Evolutionary conservation across 2,797 vertebrate genomes (phyloP).

Genomic region (Allobates femoralis): DNA sequence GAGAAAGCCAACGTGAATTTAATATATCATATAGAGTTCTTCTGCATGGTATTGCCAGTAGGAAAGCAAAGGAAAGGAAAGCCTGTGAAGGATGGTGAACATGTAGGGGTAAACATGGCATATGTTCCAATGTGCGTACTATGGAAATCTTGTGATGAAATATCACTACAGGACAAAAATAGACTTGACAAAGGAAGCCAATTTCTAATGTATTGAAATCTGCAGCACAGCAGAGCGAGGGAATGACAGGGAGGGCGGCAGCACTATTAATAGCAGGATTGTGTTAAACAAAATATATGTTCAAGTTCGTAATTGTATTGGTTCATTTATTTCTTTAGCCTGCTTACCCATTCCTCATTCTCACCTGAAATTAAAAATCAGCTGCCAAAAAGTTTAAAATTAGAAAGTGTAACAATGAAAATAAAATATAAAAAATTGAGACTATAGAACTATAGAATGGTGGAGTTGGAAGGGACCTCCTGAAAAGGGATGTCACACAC

Average conservation of each 20-base stretch:
- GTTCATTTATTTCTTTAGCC: conserved; percentile 16
- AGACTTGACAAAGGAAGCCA: conserved; percentile 42
- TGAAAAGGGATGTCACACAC: too few relatives aligned
- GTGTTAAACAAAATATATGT: conserved; percentile 51
- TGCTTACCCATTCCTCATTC: background rate
- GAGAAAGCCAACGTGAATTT: background rate
- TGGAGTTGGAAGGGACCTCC: too few relatives aligned
- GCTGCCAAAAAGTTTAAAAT: background rate
- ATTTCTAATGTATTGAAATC: conserved; percentile 47
- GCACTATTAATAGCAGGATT: conserved; percentile 50
- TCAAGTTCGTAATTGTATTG: conserved; percentile 24
- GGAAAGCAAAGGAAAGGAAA: background rate
- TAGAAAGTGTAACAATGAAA: background rate
- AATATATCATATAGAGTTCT: background rate
- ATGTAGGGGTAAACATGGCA: background rate
- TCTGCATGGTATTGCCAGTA: background rate
- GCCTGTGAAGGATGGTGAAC: background rate
- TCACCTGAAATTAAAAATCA: conserved; percentile 15
- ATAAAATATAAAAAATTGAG: too few relatives aligned
- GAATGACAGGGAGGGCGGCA: background rate
- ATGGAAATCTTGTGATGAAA: conserved; percentile 25
- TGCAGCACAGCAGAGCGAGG: conserved; percentile 21
- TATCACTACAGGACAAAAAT: conserved; percentile 49
- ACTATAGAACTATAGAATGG: too few relatives aligned
- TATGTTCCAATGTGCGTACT: conserved; percentile 6